Percentiles rank a stretch among this genome's conserved stretches.
Conservation (phyloP, 2,113 vertebrate species). For the Lonchura striata region DNA sequence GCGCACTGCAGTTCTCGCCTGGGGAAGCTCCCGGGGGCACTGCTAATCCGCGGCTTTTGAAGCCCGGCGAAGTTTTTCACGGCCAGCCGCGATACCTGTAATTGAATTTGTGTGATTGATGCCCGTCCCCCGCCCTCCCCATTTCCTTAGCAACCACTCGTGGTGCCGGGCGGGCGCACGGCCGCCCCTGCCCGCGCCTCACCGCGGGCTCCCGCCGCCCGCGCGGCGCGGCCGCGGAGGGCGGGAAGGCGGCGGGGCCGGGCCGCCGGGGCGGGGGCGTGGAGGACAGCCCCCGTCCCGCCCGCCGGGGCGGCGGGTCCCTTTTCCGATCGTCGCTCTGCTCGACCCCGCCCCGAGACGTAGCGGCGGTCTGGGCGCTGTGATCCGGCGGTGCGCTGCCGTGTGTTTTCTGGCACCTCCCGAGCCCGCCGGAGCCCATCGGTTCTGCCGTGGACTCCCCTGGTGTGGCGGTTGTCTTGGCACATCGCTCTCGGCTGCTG, state of each 20-base stretch:
- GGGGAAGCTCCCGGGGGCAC: neutral
- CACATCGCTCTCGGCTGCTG: neutral
- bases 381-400: neutral
- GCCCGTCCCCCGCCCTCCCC: neutral
- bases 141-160: conserved; percentile 66
- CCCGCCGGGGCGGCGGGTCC: neutral
- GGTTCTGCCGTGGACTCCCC: neutral
- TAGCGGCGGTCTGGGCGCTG: neutral
- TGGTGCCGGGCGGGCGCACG: neutral
- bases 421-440: no score
- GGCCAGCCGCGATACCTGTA: conserved; percentile 48
- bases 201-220: neutral
- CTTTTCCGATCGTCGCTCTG: no score
- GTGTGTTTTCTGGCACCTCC: neutral
- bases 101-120: conserved; percentile 38
- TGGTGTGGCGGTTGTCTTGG: neutral
- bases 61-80: conserved; percentile 9
- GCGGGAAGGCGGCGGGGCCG: neutral
- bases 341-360: neutral
- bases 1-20: neutral
- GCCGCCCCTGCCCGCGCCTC: neutral
- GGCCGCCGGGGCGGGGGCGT: neutral
- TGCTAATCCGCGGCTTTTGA: conserved; percentile 33
- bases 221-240: neutral
- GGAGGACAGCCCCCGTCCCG: neutral